Evolutionary conservation across 2,888 invertebrate species (phyloP), one percentile per base, ranked within the genome.

Genomic region (Parelbella ahira): DNA sequence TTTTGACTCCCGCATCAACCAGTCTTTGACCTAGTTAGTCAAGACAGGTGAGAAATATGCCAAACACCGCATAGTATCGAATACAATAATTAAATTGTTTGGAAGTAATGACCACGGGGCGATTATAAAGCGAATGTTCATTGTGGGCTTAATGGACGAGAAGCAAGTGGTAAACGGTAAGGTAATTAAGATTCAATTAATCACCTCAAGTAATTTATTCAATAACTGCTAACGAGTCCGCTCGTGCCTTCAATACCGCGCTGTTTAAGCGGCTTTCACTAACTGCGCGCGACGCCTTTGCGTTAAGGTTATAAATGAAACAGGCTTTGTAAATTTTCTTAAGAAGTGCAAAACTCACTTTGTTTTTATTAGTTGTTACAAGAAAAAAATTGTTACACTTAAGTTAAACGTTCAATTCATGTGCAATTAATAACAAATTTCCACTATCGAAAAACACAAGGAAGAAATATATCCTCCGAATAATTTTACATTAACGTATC

Each of bases 141-240:
- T 7, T 37, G 27, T 20, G 28, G 13, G 10, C 34, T 23, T 61
- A 71, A 67, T 65, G 57, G 65, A 68, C 64, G 62, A 63, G 60
- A 67, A 55, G 50, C 58, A 68, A 68, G 64, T 59, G 72, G 76
- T 86, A 83, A 87, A 68, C 81, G 86, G 74, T 75, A 60, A 60
- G 63, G 84, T 77, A 79, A 87, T 87, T 84, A 87, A 82, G 73
- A 64, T 58, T 74, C 81, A 68, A 86, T 87, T 79, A 86, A 83
- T 86, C 80, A 81, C 63, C 65, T 61, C 53, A 56, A 48, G 71
- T 66, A 75, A 80, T 81, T 82, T 78, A 76, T 83, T 77, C 73
- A 74, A 79, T 74, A 78, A 75, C 69, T 74, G 66, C 53, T 74
- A 82, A 80, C 76, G 78, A 75, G 65, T 60, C 47, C 49, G 53